Evolutionary conservation across 1,140 invertebrate species (phyloP), one percentile per base, ranked within the genome.

Genomic region (Ericerus pela): DNA sequence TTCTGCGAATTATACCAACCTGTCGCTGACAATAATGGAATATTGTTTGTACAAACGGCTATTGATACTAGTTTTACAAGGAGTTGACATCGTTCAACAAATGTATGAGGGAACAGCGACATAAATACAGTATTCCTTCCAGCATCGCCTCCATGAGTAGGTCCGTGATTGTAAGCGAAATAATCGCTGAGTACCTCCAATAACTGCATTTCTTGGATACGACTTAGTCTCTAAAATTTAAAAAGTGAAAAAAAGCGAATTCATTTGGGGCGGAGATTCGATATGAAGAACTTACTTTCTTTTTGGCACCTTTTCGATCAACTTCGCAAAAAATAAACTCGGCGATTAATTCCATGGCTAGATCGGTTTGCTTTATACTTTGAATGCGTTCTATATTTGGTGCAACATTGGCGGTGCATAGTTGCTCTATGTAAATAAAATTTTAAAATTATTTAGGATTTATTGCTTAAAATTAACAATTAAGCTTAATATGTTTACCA

Each of bases 271-370:
- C 6, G 20, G 11, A 52, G 27, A 8, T 28, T 26, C 10, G 11
- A 20, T 24, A 52, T 8, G 16, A 4, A 28, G 24, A 57, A n/a
- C 18, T 52, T 62, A 66, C 66, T 55, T 65, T 62, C 31, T 61
- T 62, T 29, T 58, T 55, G 37, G 53, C 51, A 20, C 80, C 79
- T 18, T 79, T 72, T 27, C 77, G 73, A 26, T 84, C 82, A 0
- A 79, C 74, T 67, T 89, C 85, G 52, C 80, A 80, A 63, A 89
- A 89, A 22, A 89, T 76, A 68, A 85, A 87, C 65, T 88, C 84
- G 2, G 82, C 76, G 68, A 88, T 87, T 22, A 89, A 70, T 60
- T 87, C 83, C 69, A 84, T 76, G 26, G 81, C 79, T 2, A 79
- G 58, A 61, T 78, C 73, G 20, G 20, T 22, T n/a, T n/a, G n/a